These are phyloP conservation scores for Peromyscus attwateri DNA, from an alignment of 2,797 vertebrate genomes.

Conservation along the genomic window DNA sequence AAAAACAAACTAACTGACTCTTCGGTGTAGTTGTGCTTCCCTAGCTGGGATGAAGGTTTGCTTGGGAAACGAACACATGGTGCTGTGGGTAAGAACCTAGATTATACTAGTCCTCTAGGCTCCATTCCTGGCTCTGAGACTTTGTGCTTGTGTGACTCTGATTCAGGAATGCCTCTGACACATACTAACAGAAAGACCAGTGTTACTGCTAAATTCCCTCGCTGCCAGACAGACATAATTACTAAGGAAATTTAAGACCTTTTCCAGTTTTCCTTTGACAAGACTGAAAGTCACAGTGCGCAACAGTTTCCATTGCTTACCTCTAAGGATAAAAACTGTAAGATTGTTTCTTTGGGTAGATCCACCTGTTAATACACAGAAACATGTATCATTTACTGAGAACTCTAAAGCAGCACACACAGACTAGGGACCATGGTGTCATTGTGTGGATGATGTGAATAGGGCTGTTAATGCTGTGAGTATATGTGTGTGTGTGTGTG, in stretches of 20 bases:
- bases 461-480: neutral
- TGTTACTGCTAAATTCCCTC: conserved; percentile 13
- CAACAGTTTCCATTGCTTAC: conserved; percentile 86
- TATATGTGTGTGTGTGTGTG: neutral
- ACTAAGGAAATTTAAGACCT: conserved; percentile 10
- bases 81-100: neutral
- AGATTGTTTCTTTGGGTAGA: conserved; percentile 96
- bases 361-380: conserved; percentile 92
- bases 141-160: neutral
- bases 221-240: conserved; percentile 25
- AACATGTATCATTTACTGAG: neutral
- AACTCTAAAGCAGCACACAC: neutral
- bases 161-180: neutral
- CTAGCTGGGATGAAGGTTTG: neutral
- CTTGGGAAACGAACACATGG: neutral
- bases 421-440: neutral
- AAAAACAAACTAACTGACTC: neutral
- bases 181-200: conserved; percentile 40
- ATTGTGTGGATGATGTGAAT: neutral
- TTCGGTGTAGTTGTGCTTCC: conserved; percentile 35
- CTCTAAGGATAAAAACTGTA: conserved; percentile 96
- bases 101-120: neutral
- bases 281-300: conserved; percentile 1
- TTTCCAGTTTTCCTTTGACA: conserved; percentile 47
- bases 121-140: neutral